phyloP scores from a whole-genome alignment of 2,797 vertebrate genomes.

The Tapera naevia region DNA sequence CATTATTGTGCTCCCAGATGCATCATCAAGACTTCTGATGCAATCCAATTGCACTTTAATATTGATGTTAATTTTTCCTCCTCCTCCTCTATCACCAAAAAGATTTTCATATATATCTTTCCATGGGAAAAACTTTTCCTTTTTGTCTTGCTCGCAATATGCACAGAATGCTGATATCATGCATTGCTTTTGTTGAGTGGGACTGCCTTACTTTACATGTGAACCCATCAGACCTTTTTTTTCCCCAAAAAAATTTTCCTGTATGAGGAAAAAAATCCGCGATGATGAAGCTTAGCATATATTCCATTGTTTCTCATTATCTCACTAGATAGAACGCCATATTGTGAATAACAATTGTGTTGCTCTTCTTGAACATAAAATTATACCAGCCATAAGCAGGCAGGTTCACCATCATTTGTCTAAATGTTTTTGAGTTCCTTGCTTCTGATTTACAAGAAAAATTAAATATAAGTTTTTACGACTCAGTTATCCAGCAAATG shows the following conservation, averaged over 20 bases:
- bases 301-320: not conserved
- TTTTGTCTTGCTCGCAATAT: not conserved
- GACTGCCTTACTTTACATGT: not conserved
- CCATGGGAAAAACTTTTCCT: not conserved
- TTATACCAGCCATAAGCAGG: not conserved
- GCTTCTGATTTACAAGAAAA: not conserved
- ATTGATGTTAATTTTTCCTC: conserved; percentile 40
- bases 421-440: not conserved
- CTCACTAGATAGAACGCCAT: not conserved
- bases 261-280: not conserved
- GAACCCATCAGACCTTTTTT: not conserved
- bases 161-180: not conserved
- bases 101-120: not conserved
- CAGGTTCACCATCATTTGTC: not conserved
- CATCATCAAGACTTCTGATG: conserved; percentile 64
- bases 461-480: not conserved
- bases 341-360: not conserved
- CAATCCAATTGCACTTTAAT: conserved; percentile 60
- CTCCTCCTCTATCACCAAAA: conserved; percentile 20
- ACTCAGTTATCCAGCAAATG: not conserved
- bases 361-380: not conserved
- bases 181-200: not conserved
- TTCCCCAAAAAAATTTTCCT: fast-evolving
- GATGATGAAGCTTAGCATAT: not conserved
- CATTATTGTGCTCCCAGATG: conserved; percentile 71